These are phyloP conservation scores for Cheilinus undulatus DNA, from an alignment of 2,113 vertebrate genomes.

Conservation along the genomic window DNA sequence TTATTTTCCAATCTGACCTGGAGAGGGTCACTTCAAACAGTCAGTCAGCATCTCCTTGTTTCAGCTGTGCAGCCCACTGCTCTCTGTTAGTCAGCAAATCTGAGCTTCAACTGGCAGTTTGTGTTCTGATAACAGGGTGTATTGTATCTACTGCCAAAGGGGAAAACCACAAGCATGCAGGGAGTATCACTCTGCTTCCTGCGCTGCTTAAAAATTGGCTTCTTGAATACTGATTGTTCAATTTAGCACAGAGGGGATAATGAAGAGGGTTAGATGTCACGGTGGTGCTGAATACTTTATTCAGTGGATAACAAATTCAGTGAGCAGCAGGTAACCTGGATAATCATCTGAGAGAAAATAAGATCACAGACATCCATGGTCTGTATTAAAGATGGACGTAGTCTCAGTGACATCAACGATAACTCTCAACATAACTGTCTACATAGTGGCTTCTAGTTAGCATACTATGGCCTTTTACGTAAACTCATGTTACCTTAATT, in stretches of 20 bases:
- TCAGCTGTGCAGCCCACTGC: constrained; percentile 2
- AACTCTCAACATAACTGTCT: no score
- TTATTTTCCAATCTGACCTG: constrained; percentile 52
- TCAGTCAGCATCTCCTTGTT: constrained; percentile 47
- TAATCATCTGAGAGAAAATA: constrained; percentile 18
- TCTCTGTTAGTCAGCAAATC: constrained; percentile 44
- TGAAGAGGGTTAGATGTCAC: constrained; percentile 31
- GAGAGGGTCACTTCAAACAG: constrained; percentile 33
- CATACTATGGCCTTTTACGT: no score
- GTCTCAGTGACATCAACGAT: no score
- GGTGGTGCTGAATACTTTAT: neutral
- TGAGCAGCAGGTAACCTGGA: neutral
- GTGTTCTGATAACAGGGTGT: constrained; percentile 25
- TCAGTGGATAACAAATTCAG: constrained; percentile 10
- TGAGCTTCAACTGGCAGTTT: constrained; percentile 22
- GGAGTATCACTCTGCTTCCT: constrained; percentile 29
- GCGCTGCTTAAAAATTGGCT: neutral
- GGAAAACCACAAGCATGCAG: constrained; percentile 22
- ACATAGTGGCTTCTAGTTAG: no score
- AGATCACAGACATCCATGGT: constrained; percentile 1
- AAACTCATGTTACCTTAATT: no score
- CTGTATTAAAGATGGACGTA: no score
- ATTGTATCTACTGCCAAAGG: constrained; percentile 21
- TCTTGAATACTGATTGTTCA: constrained; percentile 44
- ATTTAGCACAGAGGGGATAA: constrained; percentile 24